Evolutionary conservation across 2,888 invertebrate genomes (phyloP), one percentile per base, ranked within the genome.

Genomic region (Nycteola revayana): DNA sequence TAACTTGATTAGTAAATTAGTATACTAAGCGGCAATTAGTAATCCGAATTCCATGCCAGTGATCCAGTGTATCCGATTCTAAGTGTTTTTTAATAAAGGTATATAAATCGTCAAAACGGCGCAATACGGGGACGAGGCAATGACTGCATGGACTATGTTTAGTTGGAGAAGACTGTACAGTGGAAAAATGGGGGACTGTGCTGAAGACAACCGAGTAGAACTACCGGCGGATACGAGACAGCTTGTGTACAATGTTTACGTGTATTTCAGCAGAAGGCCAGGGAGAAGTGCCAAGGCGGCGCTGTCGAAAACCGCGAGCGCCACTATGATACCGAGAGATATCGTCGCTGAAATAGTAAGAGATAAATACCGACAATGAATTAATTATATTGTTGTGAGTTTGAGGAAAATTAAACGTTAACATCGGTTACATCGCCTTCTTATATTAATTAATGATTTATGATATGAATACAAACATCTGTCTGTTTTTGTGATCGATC

Each of bases 111-210:
- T 49, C 73, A 85, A 81, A 62, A 86, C 87, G 86, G 88, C 87
- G 72, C 78, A 83, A 54, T 87, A 88, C 85, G 88, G 88, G 40
- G 79, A 86, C 74, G 66, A 85, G 63, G 85, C 88, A 37, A 88
- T 87, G 88, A 88, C 87, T 46, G 88, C 88, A 32, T 88, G 88
- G 88, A 88, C 88, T 28, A 88, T 88, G 88, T 88, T 88, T 45
- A 87, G 86, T 66, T 88, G 88, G 88, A 69, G 88, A 50, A 66
- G 88, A 58, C 59, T 87, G 25, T 87, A 87, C 61, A 86, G 61
- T 39, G 78, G 82, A 7, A 72, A 69, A 47, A 63, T 67, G 8
- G 70, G 54, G 2, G 85, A 83, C 26, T 63, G 45, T 6, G 61
- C 53, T 9, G 88, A 87, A 9, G 85, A 84, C 3, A 70, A 67